Base-by-base conservation (phyloP, 2,888 invertebrate genomes). In the Prosopocoilus inquinatus region DNA sequence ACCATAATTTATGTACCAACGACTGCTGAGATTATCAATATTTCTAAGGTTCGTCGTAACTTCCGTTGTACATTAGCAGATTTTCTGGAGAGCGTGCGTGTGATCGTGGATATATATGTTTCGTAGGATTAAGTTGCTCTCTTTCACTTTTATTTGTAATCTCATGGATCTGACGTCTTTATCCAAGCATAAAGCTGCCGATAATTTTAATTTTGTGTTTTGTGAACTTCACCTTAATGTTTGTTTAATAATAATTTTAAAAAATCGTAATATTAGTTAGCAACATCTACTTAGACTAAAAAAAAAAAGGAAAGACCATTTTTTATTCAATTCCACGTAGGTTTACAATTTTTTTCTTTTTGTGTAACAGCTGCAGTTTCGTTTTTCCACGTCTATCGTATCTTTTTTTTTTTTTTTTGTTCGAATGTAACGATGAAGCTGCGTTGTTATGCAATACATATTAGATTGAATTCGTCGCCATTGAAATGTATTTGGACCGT, bases 1-100 rank as follows among this genome's bases (percentile, higher is more conserved):
- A 69, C 67, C 65, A 65, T 64, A 62, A 59, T 58, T 64, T 57
- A 64, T 57, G 50, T 53, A 53, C 39, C 53, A 39, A 55, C 12
- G 49, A 51, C 44, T 46, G 46, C 33, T 46, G 33, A 28, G 46
- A 28, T 46, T 46, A 33, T 66, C 60, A 60, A 61, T 65, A 63
- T 67, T 47, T 47, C 47, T 47, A 47, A 32, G 47, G 47, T 47
- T 34, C 33, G 34, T 47, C 32, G 47, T 47, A 47, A 47, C 13
- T 47, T 47, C 34, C 47, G 33, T 47, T 47, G 47, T 47, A 47
- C 34, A 47, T 47, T 47, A 15, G 13, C 12, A 41, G 15, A 13
- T 47, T 43, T 47, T 9, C 9, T 47, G 33, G 13, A 34, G 35
- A 47, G 34, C 35, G 47, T 47, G 47, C 9, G 33, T 32, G 41